These are phyloP conservation scores for Masnerella sp. DNA, from an alignment of 2,888 invertebrate genomes.

Conservation along the genomic window DNA sequence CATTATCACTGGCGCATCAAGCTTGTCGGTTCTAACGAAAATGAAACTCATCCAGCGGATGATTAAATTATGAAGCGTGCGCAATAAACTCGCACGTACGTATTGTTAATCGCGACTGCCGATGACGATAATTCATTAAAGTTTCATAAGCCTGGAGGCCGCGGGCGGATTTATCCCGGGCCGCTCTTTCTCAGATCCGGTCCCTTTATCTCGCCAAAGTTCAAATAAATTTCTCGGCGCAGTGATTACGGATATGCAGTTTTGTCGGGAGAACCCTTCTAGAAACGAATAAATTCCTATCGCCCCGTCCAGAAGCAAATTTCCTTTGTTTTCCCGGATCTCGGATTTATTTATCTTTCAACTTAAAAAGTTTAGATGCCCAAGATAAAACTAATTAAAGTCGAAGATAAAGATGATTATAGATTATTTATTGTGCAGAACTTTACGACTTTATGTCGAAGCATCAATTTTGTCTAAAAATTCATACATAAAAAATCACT, in stretches of 20 bases:
- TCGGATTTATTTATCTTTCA: no score
- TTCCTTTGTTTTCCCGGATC: no score
- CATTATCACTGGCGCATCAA: constrained; percentile 24
- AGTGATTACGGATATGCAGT: constrained; percentile 11
- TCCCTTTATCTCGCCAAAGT: constrained; percentile 2
- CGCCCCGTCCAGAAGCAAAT: not conserved
- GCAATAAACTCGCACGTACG: not conserved
- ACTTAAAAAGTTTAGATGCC: no score
- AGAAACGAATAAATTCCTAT: not conserved
- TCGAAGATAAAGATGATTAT: no score
- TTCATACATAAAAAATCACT: no score
- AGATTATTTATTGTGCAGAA: no score
- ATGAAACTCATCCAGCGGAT: constrained; percentile 10
- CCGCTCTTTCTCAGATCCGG: constrained; percentile 4
- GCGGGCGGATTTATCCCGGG: constrained; percentile 11
- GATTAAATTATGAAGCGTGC: constrained; percentile 15
- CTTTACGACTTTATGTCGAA: no score
- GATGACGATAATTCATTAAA: constrained; percentile 26
- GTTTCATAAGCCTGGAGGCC: constrained; percentile 17
- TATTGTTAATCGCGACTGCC: constrained; percentile 8
- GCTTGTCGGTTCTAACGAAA: not conserved
- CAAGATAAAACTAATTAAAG: no score
- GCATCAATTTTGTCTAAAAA: no score
- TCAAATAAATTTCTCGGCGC: constrained; percentile 9
- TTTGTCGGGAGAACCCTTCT: not conserved